phyloP scores from a whole-genome alignment of 30 jellyfish, hydroid and myxozoan species.

The Aurelia coerulea region DNA sequence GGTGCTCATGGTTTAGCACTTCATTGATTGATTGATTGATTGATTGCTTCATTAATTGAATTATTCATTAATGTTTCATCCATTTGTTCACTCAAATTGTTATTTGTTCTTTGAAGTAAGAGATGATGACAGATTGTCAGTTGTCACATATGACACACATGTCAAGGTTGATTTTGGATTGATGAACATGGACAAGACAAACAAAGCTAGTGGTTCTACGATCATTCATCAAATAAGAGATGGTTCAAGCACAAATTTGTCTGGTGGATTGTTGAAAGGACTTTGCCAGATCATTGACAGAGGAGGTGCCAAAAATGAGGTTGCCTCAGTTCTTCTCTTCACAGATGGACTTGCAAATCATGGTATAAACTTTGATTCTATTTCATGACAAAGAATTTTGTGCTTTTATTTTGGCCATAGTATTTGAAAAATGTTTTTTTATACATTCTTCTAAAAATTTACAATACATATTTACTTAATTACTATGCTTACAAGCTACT shows the following conservation, averaged over 20 bases:
- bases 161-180: conserved; percentile 65
- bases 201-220: conserved; percentile 37
- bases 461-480: too few relatives aligned
- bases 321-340: conserved; percentile 89
- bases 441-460: too few relatives aligned
- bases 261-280: conserved; percentile 95
- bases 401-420: background rate
- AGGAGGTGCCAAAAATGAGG: conserved; percentile 70
- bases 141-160: conserved; percentile 81
- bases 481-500: too few relatives aligned
- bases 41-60: too few relatives aligned
- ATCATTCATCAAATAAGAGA: conserved; percentile 29
- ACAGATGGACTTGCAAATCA: conserved; percentile 93
- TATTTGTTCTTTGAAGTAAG: conserved; percentile 46
- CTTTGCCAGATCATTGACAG: conserved; percentile 78
- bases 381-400: conserved; percentile 34
- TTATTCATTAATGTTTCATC: too few relatives aligned
- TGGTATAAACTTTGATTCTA: conserved; percentile 33
- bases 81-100: too few relatives aligned
- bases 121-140: conserved; percentile 71
- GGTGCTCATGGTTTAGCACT: too few relatives aligned
- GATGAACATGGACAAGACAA: conserved; percentile 54
- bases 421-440: too few relatives aligned
- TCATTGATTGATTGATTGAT: too few relatives aligned
- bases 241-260: conserved; percentile 83